phyloP scores from a whole-genome alignment of 2,888 invertebrate species.

The Synanthedon myopaeformis region DNA sequence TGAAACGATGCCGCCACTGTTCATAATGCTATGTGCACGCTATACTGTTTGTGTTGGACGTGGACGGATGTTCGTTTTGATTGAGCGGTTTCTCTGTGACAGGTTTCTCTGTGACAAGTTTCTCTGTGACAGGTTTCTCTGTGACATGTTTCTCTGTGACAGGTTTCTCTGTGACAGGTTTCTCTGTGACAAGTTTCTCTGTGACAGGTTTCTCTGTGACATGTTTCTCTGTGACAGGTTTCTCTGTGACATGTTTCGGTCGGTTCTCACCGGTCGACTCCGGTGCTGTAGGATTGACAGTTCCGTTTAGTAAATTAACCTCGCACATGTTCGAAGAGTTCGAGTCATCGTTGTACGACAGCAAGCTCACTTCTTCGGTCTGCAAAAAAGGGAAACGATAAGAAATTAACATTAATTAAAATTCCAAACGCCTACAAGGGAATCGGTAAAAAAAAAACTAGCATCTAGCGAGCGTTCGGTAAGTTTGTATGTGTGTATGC shows the following conservation, averaged over 20 bases:
- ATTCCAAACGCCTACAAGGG: too few relatives aligned
- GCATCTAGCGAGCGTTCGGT: too few relatives aligned
- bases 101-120: constrained; percentile 14
- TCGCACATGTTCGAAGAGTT: constrained; percentile 58
- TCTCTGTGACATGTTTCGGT: constrained; percentile 14
- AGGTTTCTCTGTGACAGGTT: constrained; percentile 4
- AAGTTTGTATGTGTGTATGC: too few relatives aligned
- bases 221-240: constrained; percentile 4
- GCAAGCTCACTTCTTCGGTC: constrained; percentile 52
- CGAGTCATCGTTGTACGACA: constrained; percentile 61
- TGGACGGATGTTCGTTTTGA: constrained; percentile 25
- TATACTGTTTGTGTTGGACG: constrained; percentile 41
- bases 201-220: constrained; percentile 17
- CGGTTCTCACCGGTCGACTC: constrained; percentile 13
- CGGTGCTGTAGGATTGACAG: constrained; percentile 6
- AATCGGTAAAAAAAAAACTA: too few relatives aligned
- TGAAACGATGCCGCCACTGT: constrained; percentile 54
- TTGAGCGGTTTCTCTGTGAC: constrained; percentile 15
- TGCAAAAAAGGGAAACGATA: constrained; percentile 13
- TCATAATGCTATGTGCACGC: constrained; percentile 63
- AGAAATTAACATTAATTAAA: too few relatives aligned
- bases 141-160: constrained; percentile 12
- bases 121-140: constrained; percentile 11
- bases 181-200: constrained; percentile 20
- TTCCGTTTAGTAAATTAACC: constrained; percentile 39